A percentile compares a stretch with the other conserved stretches of the same genome.
Evolutionary conservation across 2,888 invertebrate genomes (phyloP).

Genomic region (Anthophora plumipes): DNA sequence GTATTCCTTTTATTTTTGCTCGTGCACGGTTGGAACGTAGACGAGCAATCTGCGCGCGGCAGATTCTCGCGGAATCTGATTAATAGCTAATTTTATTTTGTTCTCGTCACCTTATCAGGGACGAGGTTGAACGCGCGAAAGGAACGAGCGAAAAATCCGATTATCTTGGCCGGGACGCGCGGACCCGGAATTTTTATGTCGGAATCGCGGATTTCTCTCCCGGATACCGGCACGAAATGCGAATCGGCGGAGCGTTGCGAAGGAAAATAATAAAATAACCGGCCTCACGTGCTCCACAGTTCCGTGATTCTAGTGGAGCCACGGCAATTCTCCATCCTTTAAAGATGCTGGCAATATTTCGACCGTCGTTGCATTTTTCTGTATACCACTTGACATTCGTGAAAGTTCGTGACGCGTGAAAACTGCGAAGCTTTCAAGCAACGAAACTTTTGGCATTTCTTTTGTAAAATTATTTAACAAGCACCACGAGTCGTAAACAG

Average conservation of each 20-base stretch:
- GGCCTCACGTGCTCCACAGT: not conserved
- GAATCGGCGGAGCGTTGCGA: constrained; percentile 31
- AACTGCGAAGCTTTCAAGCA: too few relatives aligned
- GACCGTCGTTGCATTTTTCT: not conserved
- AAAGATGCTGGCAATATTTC: not conserved
- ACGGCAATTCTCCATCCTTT: not conserved
- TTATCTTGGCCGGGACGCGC: constrained; percentile 14
- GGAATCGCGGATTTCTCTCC: constrained; percentile 18
- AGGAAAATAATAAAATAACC: constrained; percentile 36
- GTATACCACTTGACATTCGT: too few relatives aligned
- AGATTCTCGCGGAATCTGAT: constrained; percentile 28
- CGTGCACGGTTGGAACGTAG: not conserved
- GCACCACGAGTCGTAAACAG: too few relatives aligned
- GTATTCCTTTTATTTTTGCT: not conserved
- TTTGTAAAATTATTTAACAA: too few relatives aligned
- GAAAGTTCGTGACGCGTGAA: too few relatives aligned
- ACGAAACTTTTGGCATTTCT: too few relatives aligned
- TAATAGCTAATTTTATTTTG: constrained; percentile 50
- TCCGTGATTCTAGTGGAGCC: not conserved
- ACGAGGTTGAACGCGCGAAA: not conserved
- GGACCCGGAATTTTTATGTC: constrained; percentile 27
- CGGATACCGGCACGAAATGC: constrained; percentile 19
- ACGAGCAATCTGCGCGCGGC: constrained; percentile 1
- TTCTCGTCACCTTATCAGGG: constrained; percentile 33
- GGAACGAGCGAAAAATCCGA: constrained; percentile 36